Evolutionary conservation across 2,113 vertebrate genomes (phyloP), one percentile per base, ranked within the genome.

Genomic region (Phylloscopus trochilus): DNA sequence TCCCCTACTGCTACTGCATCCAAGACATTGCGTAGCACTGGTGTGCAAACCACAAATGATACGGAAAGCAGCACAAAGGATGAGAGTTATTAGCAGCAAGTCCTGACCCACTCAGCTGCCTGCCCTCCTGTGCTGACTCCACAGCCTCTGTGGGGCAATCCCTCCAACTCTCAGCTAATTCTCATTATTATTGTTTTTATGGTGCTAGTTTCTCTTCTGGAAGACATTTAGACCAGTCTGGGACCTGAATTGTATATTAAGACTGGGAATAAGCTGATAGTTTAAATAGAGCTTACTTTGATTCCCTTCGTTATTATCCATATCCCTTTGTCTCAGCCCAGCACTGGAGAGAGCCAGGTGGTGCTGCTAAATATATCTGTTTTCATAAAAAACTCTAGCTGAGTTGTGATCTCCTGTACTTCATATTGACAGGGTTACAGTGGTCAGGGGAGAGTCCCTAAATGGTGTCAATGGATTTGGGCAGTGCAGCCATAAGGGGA

Each of bases 221-320:
- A 60, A 94, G 56, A 49, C 53, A 6, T 88, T 93, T 75, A 79
- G 73, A 64, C 69, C 44, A 30, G 18, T 78, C 90, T 90, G 92
- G 86, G 92, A 81, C 41, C 44, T 74, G 76, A 81, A 44, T 35
- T 43, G 73, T 76, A 87, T 89, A 90, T 95, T 93, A 96, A 94
- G 73, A 21, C 15, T 86, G 88, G 92, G 95, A 96, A 92, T 95
- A 83, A 87, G 69, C 28, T 64, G 49, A 46, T 89, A 58, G 77
- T 62, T 93, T 83, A 83, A 94, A 88, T 15, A 77, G 58, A 88
- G 60, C 47, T 96, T 56, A 11, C 44, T 83, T 59, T 86, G 52
- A 83, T 95, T 96, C 92, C 63, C 64, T 70, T 93, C 56, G 2
- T 68, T 56, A 44, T 60, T 89, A 63, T 75, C 77, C n/a, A 5